A percentile compares a stretch with the other conserved stretches of the same genome.
Conservation (phyloP, 2,797 vertebrate genomes). For the Petrocephalus schoutedeni region DNA sequence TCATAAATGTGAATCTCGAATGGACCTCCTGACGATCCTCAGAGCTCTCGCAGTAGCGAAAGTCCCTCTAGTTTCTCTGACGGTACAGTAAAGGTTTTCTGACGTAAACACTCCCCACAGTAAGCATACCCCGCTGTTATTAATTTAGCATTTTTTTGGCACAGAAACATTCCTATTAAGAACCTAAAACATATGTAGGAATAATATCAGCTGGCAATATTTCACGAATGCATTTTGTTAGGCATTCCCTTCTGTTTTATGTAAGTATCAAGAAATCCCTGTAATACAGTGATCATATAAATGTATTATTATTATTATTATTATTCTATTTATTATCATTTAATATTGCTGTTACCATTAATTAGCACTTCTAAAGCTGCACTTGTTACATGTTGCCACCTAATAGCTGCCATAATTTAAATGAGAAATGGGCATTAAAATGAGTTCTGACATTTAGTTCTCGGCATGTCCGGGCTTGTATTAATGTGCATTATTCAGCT, state of each 20-base stretch:
- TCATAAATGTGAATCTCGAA: neutral
- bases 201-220: neutral
- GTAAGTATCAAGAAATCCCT: neutral
- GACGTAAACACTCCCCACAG: neutral
- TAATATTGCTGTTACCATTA: neutral
- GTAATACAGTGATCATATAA: neutral
- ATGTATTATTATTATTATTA: neutral
- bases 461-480: conserved; percentile 83
- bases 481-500: conserved; percentile 82
- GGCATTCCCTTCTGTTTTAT: neutral
- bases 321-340: neutral
- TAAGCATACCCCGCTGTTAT: neutral
- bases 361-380: neutral
- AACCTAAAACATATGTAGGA: neutral
- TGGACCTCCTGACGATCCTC: neutral
- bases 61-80: neutral
- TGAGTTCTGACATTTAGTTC: conserved; percentile 90
- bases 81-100: neutral
- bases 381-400: conserved; percentile 56
- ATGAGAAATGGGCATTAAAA: conserved; percentile 83
- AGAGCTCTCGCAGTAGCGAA: neutral
- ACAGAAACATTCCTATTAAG: neutral
- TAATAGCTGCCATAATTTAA: conserved; percentile 70
- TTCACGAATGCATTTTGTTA: neutral
- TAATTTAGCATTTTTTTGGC: neutral